A percentile compares a stretch with the other conserved stretches of the same genome.
phyloP scores from a whole-genome alignment of 2,888 invertebrate species.

The Microchrysa polita region DNA sequence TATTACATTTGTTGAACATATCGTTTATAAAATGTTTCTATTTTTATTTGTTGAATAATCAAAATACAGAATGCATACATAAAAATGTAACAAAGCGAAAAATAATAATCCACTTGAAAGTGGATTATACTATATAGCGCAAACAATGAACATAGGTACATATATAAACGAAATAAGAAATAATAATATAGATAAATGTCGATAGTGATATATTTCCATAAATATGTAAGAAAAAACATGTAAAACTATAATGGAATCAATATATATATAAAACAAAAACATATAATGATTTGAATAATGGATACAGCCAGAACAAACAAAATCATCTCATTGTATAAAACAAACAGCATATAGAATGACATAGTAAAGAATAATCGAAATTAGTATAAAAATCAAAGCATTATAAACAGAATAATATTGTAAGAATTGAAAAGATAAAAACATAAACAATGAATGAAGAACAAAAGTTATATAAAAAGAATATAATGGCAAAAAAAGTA shows the following conservation, averaged over 20 bases:
- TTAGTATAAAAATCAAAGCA: background rate
- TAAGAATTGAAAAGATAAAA: background rate
- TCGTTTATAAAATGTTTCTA: slow-evolving; percentile 51
- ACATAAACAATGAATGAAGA: background rate
- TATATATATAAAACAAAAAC: no score
- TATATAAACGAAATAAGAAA: slow-evolving; percentile 1
- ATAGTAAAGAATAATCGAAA: slow-evolving; percentile 5
- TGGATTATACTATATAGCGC: background rate
- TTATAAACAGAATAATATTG: background rate
- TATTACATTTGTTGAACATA: slow-evolving; percentile 50
- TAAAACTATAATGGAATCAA: background rate
- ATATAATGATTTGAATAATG: background rate
- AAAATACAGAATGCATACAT: slow-evolving; percentile 19
- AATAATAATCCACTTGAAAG: background rate
- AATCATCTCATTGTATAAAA: background rate
- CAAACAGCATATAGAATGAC: background rate
- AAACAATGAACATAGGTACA: background rate
- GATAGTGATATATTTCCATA: background rate
- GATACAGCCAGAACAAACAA: no score
- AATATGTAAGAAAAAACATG: background rate
- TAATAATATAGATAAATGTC: background rate
- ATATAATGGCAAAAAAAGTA: no score
- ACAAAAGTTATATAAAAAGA: background rate
- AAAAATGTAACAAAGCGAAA: background rate
- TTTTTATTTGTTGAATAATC: slow-evolving; percentile 16